Conservation (phyloP, 2,888 invertebrate genomes). For the Harpalus rubripes region DNA sequence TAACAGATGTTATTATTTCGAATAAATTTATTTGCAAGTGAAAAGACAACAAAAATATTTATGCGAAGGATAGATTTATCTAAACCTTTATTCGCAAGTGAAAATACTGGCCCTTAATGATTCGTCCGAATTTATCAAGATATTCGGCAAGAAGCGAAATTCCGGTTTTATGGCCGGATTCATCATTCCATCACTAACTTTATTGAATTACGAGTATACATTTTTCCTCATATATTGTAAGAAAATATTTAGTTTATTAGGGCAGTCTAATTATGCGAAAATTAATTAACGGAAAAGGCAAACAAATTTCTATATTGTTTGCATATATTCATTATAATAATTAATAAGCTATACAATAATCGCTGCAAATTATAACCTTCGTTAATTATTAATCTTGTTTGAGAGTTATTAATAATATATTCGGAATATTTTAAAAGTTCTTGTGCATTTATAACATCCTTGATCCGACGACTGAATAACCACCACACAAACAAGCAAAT, state of each 20-base stretch:
- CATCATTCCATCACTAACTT: no score
- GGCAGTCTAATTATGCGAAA: conserved; percentile 13
- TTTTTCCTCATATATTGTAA: background rate
- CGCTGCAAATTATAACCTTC: conserved; percentile 4
- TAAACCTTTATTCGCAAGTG: no score
- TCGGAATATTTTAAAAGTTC: background rate
- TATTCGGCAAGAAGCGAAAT: no score
- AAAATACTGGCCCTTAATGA: no score
- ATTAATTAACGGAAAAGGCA: conserved; percentile 27
- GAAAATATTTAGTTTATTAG: conserved; percentile 11
- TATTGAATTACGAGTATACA: no score
- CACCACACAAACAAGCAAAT: background rate
- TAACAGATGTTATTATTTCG: no score
- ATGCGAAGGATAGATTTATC: no score
- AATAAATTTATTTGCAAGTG: no score
- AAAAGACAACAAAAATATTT: no score
- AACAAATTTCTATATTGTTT: conserved; percentile 9
- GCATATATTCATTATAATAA: background rate
- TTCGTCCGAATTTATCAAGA: no score
- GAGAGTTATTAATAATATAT: no score
- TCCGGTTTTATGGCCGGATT: no score
- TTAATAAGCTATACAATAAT: conserved; percentile 10
- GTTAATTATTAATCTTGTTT: background rate
- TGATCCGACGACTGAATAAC: background rate
- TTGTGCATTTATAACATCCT: background rate